Evolutionary conservation across 1,140 invertebrate species (phyloP).

Genomic region (Pseudobourletiella spinata): DNA sequence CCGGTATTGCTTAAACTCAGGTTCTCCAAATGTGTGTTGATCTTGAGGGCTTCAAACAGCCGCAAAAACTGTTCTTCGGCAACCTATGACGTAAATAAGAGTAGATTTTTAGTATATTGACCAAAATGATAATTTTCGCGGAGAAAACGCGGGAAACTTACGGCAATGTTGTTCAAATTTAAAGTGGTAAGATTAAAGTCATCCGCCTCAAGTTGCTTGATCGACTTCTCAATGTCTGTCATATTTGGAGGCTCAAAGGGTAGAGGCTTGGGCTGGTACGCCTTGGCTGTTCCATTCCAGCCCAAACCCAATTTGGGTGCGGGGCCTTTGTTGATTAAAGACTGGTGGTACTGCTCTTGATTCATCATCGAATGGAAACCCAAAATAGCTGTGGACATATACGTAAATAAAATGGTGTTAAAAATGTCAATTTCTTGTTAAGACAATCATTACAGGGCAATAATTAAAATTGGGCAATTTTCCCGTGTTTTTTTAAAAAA

Average conservation of each 20-base stretch:
- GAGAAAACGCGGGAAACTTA: slow-evolving; percentile 39
- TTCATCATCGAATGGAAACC: slow-evolving; percentile 99
- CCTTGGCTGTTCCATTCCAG: slow-evolving; percentile 92
- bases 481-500: too few species aligned
- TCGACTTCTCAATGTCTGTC: slow-evolving; percentile 84
- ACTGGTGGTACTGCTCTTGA: slow-evolving; percentile 98
- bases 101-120: not conserved
- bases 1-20: slow-evolving; percentile 89
- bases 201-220: slow-evolving; percentile 78
- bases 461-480: too few species aligned
- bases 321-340: slow-evolving; percentile 80
- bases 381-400: slow-evolving; percentile 69
- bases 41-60: slow-evolving; percentile 76
- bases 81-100: slow-evolving; percentile 58
- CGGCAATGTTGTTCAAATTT: slow-evolving; percentile 97
- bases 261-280: slow-evolving; percentile 79
- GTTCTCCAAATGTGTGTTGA: slow-evolving; percentile 83
- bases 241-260: slow-evolving; percentile 87
- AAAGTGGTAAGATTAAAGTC: slow-evolving; percentile 76
- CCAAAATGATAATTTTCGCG: slow-evolving; percentile 3
- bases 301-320: slow-evolving; percentile 67
- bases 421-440: not conserved
- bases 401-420: not conserved
- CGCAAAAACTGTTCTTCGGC: slow-evolving; percentile 89
- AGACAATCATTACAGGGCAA: too few species aligned